Evolutionary conservation across 2,113 vertebrate genomes (phyloP), one percentile per base, ranked within the genome.

Genomic region (Paramisgurnus dabryanus): DNA sequence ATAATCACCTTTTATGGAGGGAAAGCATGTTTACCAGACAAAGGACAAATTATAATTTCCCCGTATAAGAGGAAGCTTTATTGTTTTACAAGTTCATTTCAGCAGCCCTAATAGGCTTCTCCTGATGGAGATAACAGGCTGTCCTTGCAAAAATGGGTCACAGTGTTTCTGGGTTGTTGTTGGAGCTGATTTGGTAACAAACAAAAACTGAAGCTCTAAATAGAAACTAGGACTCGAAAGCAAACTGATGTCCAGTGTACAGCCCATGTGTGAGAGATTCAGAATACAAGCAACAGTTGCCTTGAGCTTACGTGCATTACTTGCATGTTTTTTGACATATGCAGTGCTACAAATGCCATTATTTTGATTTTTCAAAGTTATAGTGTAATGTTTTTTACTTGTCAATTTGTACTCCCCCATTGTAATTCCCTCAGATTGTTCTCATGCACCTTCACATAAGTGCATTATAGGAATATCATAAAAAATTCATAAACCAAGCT

Each of bases 71-170:
- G 71, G 40, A 73, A 60, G 55, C 69, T 72, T 57, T 72, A 34
- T 27, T 55, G 50, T 57, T 8, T 57, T 27, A 71, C 40, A 41
- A 71, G 50, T 57, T 60, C 57, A 39, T 61, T 58, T 45, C 71
- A 47, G 17, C 55, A 13, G 55, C 71, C 39, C 34, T 79, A 63
- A 71, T 79, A 41, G 49, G 41, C 4, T 60, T 70, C 40, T 67
- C 53, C 10, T 47, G 67, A 47, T 79, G 67, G 43, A 61, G 69
- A 50, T 72, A 12, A n/a, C 34, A 47, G 63, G 58, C 47, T 22
- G 78, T 12, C 3, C 57, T 80, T 72, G 78, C 45, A n/a, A 45
- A 80, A 73, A 73, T 73, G 66, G 69, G 77, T 69, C 77, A 69
- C 53, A n/a, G 34, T 79, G 66, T 80, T 72, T 64, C 58, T 65